phyloP scores from a whole-genome alignment of 2,797 vertebrate genomes.

The Anniella stebbinsi region DNA sequence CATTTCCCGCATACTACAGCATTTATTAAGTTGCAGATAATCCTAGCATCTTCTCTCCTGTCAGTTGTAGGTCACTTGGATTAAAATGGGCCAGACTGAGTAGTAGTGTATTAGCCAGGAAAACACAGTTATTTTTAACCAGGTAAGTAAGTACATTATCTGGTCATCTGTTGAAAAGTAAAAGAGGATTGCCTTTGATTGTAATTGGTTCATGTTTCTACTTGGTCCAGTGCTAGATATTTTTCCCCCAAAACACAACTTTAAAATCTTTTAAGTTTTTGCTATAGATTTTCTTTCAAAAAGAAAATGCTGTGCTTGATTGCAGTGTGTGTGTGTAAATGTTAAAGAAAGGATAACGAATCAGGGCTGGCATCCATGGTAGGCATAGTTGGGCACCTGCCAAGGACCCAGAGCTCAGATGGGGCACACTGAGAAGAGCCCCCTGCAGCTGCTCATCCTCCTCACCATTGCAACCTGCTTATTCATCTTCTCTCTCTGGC shows the following conservation, averaged over 20 bases:
- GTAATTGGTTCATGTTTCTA: slow-evolving; percentile 70
- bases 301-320: slow-evolving; percentile 51
- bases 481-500: too few species aligned
- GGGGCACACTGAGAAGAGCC: too few species aligned
- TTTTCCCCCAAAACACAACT: slow-evolving; percentile 70
- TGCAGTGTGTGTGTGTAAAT: slow-evolving; percentile 8
- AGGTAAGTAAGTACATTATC: slow-evolving; percentile 68
- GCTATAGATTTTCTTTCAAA: slow-evolving; percentile 45
- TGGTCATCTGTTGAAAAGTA: slow-evolving; percentile 77
- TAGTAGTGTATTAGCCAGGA: slow-evolving; percentile 62
- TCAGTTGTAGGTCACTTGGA: background rate
- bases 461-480: too few species aligned
- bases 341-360: too few species aligned
- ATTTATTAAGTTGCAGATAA: background rate
- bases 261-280: slow-evolving; percentile 30
- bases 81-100: slow-evolving; percentile 54
- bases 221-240: slow-evolving; percentile 68
- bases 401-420: too few species aligned
- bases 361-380: too few species aligned
- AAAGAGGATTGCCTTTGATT: slow-evolving; percentile 77
- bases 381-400: too few species aligned
- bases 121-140: slow-evolving; percentile 80
- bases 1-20: background rate
- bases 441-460: too few species aligned
- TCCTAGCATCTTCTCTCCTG: background rate